Base-by-base conservation (phyloP, 2,113 vertebrate genomes). In the Apteryx mantelli region DNA sequence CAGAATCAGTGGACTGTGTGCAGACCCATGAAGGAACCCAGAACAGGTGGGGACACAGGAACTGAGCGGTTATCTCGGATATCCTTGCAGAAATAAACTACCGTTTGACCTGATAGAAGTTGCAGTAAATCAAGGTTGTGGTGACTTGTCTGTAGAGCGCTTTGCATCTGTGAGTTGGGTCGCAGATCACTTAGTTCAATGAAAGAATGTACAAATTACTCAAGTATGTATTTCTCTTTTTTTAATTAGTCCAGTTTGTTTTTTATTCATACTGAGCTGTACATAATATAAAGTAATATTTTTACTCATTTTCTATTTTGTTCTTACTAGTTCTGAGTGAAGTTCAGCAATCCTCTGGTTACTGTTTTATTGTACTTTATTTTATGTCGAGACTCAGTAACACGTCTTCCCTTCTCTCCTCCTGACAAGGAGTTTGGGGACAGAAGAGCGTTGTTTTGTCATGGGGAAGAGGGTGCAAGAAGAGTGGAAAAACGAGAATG, bases 1-100 rank as follows among this genome's bases (percentile, higher is more conserved):
- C 99, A 99, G 92, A 99, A 99, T 94, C 99, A 99, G 97, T 99
- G 99, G 99, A 99, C 99, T 2, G 98, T 99, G 32, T 99, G 99
- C 88, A 98, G 98, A 73, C 99, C 99, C 46, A 99, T 99, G 99
- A 99, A 99, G 84, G 99, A 99, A 65, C 99, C 99, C 50, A 98
- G 99, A 55, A 99, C 99, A 96, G 99, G 99, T 99, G 97, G 98
- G 98, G 78, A 60, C 22, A 0, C 2, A 2, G 12, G 7, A 13
- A 4, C 50, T 11, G 44, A 1, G 63, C 42, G 2, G 12, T 9
- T 60, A 11, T 5, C 28, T 26, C 1, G 0, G 32, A 3, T 32
- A 3, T 4, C 38, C 15, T 30, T 28, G 17, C 8, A 8, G 30
- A 2, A 13, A 3, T 2, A 19, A 69, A 1, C n/a, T 21, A 6